Evolutionary conservation across 2,888 invertebrate species (phyloP), one percentile per base, ranked within the genome.

Genomic region (Cinara cedri): DNA sequence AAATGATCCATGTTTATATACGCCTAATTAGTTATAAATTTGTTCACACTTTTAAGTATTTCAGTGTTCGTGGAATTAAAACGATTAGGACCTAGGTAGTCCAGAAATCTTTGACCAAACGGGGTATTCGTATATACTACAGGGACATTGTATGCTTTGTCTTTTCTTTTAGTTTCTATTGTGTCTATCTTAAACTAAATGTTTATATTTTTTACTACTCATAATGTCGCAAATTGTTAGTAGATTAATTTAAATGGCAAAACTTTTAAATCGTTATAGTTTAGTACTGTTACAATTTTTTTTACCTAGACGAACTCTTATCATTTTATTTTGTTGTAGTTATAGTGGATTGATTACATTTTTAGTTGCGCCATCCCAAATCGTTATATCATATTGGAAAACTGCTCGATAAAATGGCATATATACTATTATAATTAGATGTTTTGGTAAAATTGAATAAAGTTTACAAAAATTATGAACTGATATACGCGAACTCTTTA

Each of bases 291-390:
- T 65, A 14, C 42, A n/a, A 44, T 19, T 19, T 44, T 65, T 42
- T 42, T 65, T 65, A 19, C 44, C 42, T 11, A 44, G 63, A 65
- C 63, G 44, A 19, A 65, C 19, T 65, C 19, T 8, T n/a, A 65
- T 65, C 19, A 65, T 65, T 65, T 65, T 65, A 65, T 65, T 65
- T 65, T 65, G 42, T 16, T 65, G 63, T 10, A 65, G 42, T 13
- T 65, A 44, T 11, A 44, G 44, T 44, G 19, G 63, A 19, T 65
- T 65, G 44, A 65, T 65, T 21, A 21, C 63, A 65, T 65, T 65
- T 4, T 1, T 19, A 42, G 63, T 44, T 65, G n/a, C 19, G 11
- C 11, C 44, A 65, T 19, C 66, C n/a, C n/a, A 65, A 44, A 65
- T 19, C 8, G 3, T 42, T 6, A 62, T 62, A 62, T n/a, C 54